Evolutionary conservation across 2,797 vertebrate genomes (phyloP), one percentile per base, ranked within the genome.

Genomic region (Cichlasoma orientale): DNA sequence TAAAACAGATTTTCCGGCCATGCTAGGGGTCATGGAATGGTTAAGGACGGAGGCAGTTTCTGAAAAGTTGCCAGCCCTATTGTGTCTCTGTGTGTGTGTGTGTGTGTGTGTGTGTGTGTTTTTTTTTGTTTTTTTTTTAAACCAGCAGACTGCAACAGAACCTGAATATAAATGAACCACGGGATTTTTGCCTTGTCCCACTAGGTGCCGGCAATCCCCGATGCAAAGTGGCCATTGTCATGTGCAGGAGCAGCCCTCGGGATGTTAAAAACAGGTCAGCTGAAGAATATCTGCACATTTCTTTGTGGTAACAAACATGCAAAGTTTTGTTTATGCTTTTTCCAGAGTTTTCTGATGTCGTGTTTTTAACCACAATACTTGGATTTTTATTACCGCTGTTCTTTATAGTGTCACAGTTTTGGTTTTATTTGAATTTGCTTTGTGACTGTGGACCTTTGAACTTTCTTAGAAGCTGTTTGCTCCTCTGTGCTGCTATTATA

Each of bases 141-240:
- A 4, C 36, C 31, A 19, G 4, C n/a, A 41, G 27, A 66, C 21
- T 1, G 52, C 29, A 44, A 29, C 10, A 16, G 25, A 63, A 53
- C n/a, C 55, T 10, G 50, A 75, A 56, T 59, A n/a, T 8, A 68
- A 23, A 71, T 83, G 3, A 80, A 33, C 53, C 25, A 5, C 50
- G 4, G 14, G 7, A 2, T 23, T 77, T 41, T 3, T 86, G 7
- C 36, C 25, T 74, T 52, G 18, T 56, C 79, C 47, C 86, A 88
- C 47, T 92, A 99, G 97, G 98, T 90, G 97, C 97, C 84, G 97
- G 97, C 8, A 96, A 96, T 74, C 83, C 91, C 25, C 41, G 75
- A 2, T 94, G 94, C 75, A 91, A 86, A 85, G 87, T 94, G 74
- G 90, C 95, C 95, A 93, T 99, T 86, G 97, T 99, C 86, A 96